A percentile compares a stretch with the other conserved stretches of the same genome.
Evolutionary conservation across 1,140 invertebrate genomes (phyloP).

Genomic region (Macrocentrus cingulum): DNA sequence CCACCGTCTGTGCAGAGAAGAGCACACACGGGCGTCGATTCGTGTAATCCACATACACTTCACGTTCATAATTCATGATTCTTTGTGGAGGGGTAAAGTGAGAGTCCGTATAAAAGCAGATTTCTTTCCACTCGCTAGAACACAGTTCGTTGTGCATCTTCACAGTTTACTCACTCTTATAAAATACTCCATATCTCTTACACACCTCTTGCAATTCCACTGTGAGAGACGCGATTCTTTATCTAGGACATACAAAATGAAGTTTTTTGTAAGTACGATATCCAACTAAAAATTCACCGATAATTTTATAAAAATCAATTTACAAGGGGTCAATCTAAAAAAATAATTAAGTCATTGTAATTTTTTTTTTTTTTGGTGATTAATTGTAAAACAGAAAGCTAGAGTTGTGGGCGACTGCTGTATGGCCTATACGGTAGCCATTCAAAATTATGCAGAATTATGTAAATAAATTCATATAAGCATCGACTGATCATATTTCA

Average conservation of each 20-base stretch:
- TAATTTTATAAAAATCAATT: too few relatives aligned
- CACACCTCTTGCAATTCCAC: not conserved
- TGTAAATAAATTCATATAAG: not conserved
- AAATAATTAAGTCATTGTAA: too few relatives aligned
- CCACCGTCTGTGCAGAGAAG: not conserved
- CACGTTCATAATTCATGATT: conserved; percentile 45
- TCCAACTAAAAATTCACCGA: too few relatives aligned
- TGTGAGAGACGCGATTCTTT: conserved; percentile 22
- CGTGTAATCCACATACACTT: conserved; percentile 25
- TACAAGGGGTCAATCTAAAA: too few relatives aligned
- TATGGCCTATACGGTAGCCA: not conserved
- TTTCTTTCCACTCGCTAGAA: conserved; percentile 52
- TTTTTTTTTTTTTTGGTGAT: too few relatives aligned
- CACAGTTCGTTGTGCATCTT: conserved; percentile 34
- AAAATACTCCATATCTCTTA: not conserved
- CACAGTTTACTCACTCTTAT: conserved; percentile 17
- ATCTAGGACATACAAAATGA: conserved; percentile 41
- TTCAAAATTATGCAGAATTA: not conserved
- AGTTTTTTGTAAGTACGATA: conserved; percentile 41
- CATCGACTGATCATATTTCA: too few relatives aligned
- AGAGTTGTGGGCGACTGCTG: not conserved
- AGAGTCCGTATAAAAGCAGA: conserved; percentile 59
- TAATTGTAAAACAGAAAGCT: conserved; percentile 8
- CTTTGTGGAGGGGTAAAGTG: conserved; percentile 50
- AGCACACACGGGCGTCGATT: conserved; percentile 21